These are phyloP conservation scores for Lepeophtheirus nordmannii DNA, from an alignment of 2,888 invertebrate species.

Conservation along the genomic window DNA sequence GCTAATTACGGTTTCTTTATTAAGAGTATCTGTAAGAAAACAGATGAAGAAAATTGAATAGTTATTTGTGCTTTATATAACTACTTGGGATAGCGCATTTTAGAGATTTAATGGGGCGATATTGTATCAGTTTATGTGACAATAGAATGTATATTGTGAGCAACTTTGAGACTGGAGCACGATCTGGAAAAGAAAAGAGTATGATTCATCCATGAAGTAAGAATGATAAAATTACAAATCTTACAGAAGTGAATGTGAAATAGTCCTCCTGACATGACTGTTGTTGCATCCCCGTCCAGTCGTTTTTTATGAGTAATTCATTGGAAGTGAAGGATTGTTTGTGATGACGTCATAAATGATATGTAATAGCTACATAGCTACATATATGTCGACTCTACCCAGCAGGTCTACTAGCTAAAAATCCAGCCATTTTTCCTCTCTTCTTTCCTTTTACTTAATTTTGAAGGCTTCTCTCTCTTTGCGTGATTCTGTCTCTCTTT, in stretches of 20 bases:
- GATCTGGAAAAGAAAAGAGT: not conserved
- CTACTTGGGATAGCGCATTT: not conserved
- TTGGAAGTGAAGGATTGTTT: not conserved
- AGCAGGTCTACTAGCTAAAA: no score
- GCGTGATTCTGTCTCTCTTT: no score
- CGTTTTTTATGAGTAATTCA: no score
- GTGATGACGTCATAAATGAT: not conserved
- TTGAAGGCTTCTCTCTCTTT: no score
- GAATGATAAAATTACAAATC: not conserved
- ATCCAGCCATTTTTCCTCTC: no score
- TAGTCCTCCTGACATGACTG: not conserved
- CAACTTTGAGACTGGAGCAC: not conserved
- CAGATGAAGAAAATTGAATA: not conserved
- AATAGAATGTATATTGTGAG: not conserved
- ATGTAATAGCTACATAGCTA: no score
- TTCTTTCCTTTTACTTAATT: no score
- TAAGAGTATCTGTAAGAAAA: not conserved
- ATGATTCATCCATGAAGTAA: not conserved
- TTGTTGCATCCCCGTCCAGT: not conserved
- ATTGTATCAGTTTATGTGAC: not conserved
- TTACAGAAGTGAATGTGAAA: constrained; percentile 4
- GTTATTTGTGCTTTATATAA: not conserved
- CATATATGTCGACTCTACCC: no score
- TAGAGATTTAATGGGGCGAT: not conserved
- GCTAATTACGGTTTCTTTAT: not conserved